phyloP scores from a whole-genome alignment of 2,113 vertebrate species.

The Salminus brasiliensis region DNA sequence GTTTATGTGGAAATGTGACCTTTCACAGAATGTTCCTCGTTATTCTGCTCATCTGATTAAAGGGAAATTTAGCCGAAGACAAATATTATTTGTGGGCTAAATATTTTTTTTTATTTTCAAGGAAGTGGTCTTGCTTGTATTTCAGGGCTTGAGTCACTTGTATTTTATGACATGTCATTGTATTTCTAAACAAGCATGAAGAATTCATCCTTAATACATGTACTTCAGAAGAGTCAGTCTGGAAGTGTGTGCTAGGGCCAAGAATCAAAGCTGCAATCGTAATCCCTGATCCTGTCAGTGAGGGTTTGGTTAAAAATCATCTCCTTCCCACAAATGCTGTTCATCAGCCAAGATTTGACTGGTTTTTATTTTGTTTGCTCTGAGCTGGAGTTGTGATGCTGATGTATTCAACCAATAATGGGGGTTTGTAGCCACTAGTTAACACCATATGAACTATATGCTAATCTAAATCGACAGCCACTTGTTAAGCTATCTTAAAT shows the following conservation, averaged over 20 bases:
- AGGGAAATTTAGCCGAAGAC: background rate
- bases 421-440: background rate
- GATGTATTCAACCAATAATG: background rate
- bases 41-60: background rate
- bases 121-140: background rate
- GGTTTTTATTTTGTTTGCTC: too few species aligned
- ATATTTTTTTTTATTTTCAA: background rate
- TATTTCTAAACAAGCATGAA: background rate
- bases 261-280: background rate
- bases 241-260: background rate
- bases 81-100: background rate
- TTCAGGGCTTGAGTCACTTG: background rate
- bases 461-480: too few species aligned
- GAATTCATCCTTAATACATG: background rate
- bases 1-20: slow-evolving; percentile 2
- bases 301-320: background rate
- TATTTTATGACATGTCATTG: background rate
- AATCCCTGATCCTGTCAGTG: too few species aligned
- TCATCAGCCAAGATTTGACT: too few species aligned
- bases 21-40: slow-evolving; percentile 13
- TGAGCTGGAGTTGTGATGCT: background rate
- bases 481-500: too few species aligned
- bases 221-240: background rate
- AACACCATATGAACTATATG: too few species aligned
- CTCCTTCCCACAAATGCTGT: background rate